These are phyloP conservation scores for Tokudaia tokunoshimensis DNA, from an alignment of 2,797 vertebrate genomes.

Conservation along the genomic window DNA sequence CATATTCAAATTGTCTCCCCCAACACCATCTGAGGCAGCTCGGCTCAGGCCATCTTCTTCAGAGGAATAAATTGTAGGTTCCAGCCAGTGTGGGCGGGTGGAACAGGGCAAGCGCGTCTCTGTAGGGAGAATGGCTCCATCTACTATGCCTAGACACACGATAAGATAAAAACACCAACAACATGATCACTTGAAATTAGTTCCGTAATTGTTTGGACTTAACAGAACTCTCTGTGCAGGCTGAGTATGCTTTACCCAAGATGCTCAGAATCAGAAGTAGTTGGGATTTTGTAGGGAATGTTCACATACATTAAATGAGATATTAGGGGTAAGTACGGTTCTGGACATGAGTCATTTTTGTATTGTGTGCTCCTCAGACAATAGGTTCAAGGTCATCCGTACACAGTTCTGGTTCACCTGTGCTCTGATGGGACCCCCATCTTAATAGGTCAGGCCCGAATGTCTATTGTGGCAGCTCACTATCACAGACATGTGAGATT, in stretches of 20 bases:
- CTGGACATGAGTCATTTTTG: not conserved
- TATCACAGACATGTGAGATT: not conserved
- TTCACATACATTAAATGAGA: not conserved
- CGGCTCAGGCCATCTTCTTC: conserved; percentile 92
- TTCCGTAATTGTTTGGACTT: not conserved
- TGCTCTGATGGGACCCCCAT: not conserved
- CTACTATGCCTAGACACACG: conserved; percentile 91
- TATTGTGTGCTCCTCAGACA: not conserved
- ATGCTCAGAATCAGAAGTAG: not conserved
- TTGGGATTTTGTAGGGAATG: not conserved
- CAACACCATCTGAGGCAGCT: conserved; percentile 92
- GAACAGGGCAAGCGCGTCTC: conserved; percentile 93
- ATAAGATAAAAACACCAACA: conserved; percentile 11
- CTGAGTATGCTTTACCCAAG: not conserved
- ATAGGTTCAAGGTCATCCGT: not conserved
- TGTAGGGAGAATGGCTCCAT: conserved; percentile 89
- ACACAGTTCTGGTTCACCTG: not conserved
- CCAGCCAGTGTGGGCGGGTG: conserved; percentile 96
- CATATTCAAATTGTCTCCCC: conserved; percentile 95
- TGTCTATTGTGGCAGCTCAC: not conserved
- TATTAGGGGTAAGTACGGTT: not conserved
- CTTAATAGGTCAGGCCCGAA: not conserved
- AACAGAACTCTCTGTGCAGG: not conserved
- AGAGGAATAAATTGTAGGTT: conserved; percentile 95
- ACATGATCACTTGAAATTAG: conserved; percentile 32